These are phyloP conservation scores for Neelides sp. DNA, from an alignment of 1,140 invertebrate genomes.

Conservation along the genomic window DNA sequence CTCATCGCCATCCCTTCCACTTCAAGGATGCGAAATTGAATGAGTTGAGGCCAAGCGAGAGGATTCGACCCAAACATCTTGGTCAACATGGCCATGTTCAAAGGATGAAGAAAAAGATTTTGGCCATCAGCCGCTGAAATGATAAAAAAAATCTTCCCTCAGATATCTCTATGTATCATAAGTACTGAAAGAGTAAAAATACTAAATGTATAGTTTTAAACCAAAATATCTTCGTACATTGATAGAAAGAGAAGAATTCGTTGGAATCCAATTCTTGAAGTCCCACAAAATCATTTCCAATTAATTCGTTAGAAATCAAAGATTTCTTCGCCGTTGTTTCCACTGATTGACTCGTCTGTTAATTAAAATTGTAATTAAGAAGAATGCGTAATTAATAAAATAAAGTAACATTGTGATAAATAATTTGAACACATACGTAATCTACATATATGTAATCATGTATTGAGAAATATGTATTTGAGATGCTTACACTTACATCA, in stretches of 20 bases:
- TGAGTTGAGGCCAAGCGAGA: constrained; percentile 57
- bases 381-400: too few relatives aligned
- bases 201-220: neutral
- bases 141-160: constrained; percentile 22
- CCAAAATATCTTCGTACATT: constrained; percentile 45
- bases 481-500: too few relatives aligned
- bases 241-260: constrained; percentile 73
- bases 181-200: neutral
- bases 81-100: constrained; percentile 82
- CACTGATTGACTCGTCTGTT: too few relatives aligned
- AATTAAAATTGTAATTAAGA: too few relatives aligned
- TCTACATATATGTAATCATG: too few relatives aligned
- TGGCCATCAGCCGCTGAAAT: constrained; percentile 70
- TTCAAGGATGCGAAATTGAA: constrained; percentile 63
- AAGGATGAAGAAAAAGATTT: constrained; percentile 77
- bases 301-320: too few relatives aligned
- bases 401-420: too few relatives aligned
- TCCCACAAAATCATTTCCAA: constrained; percentile 2
- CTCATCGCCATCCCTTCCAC: constrained; percentile 71
- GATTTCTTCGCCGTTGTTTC: too few relatives aligned
- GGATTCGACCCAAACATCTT: constrained; percentile 64
- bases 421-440: too few relatives aligned
- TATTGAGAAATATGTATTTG: too few relatives aligned
- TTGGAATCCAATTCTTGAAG: constrained; percentile 27
- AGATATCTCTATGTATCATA: neutral